Conservation (phyloP, 1,140 invertebrate species). For the Nasonia vitripennis region DNA sequence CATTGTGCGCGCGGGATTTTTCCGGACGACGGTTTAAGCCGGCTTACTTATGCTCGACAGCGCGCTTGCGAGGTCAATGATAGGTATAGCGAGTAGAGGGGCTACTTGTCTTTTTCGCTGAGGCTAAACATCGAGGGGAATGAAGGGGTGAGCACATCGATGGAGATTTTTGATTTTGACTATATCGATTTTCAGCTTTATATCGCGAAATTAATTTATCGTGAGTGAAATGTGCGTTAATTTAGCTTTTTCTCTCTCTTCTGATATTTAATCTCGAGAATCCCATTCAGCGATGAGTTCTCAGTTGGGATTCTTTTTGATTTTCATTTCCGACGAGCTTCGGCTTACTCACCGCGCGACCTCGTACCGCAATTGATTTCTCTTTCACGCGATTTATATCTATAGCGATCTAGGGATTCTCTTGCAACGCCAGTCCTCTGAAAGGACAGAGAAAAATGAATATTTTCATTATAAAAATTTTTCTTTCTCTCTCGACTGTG, state of each 20-base stretch:
- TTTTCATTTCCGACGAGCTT: background rate
- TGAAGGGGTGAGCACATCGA: background rate
- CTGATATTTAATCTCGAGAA: background rate
- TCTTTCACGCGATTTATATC: too few species aligned
- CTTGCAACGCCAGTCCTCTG: background rate
- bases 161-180: too few species aligned
- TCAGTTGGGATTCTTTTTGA: background rate
- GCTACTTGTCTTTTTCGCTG: background rate
- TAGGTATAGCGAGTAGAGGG: background rate
- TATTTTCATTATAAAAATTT: background rate
- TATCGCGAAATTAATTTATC: too few species aligned
- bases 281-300: too few species aligned
- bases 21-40: slow-evolving; percentile 16
- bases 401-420: background rate
- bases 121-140: background rate
- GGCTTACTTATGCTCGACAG: slow-evolving; percentile 31
- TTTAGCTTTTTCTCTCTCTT: background rate
- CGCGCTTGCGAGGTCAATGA: slow-evolving; percentile 7
- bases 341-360: background rate
- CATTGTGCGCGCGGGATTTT: background rate
- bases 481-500: background rate
- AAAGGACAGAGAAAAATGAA: background rate
- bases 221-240: too few species aligned
- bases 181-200: background rate
- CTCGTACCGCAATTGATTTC: too few species aligned